Base-by-base conservation (phyloP, 2,888 invertebrate genomes). In the Drosophila pseudotalamancana region DNA sequence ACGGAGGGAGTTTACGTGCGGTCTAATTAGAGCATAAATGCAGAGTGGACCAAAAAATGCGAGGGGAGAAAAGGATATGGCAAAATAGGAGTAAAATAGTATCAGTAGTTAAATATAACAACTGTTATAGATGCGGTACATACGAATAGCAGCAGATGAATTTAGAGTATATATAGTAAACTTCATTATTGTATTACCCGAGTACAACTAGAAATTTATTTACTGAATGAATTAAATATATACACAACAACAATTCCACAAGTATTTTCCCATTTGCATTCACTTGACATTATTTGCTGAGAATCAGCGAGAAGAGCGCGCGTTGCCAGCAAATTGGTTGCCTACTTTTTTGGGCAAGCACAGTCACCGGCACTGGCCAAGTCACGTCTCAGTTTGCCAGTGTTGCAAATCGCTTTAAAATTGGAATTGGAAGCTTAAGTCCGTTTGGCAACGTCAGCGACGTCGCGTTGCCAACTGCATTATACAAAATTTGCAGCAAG, bases 1-100 rank as follows among this genome's bases (percentile, higher is more conserved):
- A 69, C 57, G 61, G 31, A 29, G 37, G 42, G 39, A 48, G 29
- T 54, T 23, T 50, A 54, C 56, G 53, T 61, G 39, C 18, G 57
- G 63, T 81, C 70, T 78, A 78, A 78, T 85, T 78, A 73, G 66
- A 64, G 78, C 78, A 81, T 61, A 73, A 56, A 61, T 61, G 50
- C 19, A 32, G 27, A 42, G 40, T 40, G 43, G 11, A 19, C 12
- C 16, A 40, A 6, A n/a, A 29, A 19, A 12, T 2, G 11, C 11
- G 11, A 23, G 31, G 2, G 16, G n/a, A n/a, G 43, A 6, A 21
- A 3, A n/a, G 29, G 6, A 16, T 18, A 1, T 9, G 11, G 4
- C 18, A 18, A 27, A 23, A 16, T 27, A 37, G 23, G n/a, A n/a
- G n/a, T n/a, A n/a, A n/a, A 12, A 14, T 16, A 11, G n/a, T 5